These are phyloP conservation scores for Rousettus leschenaultii DNA, from an alignment of 2,113 vertebrate species.

Conservation along the genomic window DNA sequence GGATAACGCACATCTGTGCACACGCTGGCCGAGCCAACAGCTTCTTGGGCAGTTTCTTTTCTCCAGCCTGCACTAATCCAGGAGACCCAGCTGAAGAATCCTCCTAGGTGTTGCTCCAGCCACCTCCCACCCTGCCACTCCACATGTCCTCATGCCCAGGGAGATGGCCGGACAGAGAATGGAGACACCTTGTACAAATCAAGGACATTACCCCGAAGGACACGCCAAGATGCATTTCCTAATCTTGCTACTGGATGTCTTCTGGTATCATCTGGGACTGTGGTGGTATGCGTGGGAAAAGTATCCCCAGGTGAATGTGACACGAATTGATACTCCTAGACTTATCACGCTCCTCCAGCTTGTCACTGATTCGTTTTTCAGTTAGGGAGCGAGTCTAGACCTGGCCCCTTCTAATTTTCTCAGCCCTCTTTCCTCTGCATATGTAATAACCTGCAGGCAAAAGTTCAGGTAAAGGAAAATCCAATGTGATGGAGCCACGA, in stretches of 20 bases:
- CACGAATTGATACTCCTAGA: not conserved
- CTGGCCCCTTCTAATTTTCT: not conserved
- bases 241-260: not conserved
- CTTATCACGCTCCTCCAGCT: not conserved
- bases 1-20: not conserved
- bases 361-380: not conserved
- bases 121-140: not conserved
- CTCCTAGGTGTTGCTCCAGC: not conserved
- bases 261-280: not conserved
- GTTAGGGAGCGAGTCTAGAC: not conserved
- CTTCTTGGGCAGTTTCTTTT: not conserved
- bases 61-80: not conserved
- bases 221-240: not conserved
- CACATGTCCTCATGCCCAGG: fast-evolving
- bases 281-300: not conserved
- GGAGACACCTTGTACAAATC: not conserved
- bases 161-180: not conserved
- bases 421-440: not conserved
- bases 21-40: not conserved
- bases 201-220: not conserved
- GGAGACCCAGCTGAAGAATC: not conserved
- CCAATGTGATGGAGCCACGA: not conserved
- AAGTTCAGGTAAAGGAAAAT: not conserved
- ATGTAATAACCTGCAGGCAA: not conserved
- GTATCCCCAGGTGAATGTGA: not conserved